Evolutionary conservation across 2,113 vertebrate species (phyloP), one percentile per base, ranked within the genome.

Genomic region (Albula goreensis): DNA sequence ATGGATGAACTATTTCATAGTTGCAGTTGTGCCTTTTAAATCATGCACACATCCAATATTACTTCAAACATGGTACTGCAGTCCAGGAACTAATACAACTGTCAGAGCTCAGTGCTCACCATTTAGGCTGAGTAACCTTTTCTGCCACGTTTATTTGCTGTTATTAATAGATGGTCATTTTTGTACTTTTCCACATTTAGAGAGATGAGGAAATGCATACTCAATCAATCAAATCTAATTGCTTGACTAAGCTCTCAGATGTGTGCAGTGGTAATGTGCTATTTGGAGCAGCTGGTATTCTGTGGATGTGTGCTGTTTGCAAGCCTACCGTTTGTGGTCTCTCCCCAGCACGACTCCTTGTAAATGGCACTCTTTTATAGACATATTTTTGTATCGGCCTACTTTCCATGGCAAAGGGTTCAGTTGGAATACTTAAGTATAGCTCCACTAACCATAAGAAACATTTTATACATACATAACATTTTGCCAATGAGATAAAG

Each of bases 311-410:
- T 88, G 90, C 90, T 93, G 91, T 95, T 94, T 93, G 92, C 93
- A 91, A 94, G 92, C 90, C 89, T 90, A 91, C 91, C 86, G 86
- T 91, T 92, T 84, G 90, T 87, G 89, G 93, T 91, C 92, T 91
- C 91, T 88, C 93, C 93, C 90, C 92, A 94, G 93, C 93, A 92
- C 87, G 93, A 89, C 91, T 93, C 90, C 94, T 93, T 93, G 94
- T 94, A 94, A 95, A 95, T 94, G 93, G 92, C 77, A 89, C 89
- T 92, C 91, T 94, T 93, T 93, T 94, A 93, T 92, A 91, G 92
- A 94, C 91, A 94, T 92, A 93, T 91, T 88, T 88, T 87, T 92
- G 57, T 94, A 87, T 91, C 91, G 92, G 92, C 93, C 86, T 88
- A 86, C 89, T 92, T 91, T 91, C 92, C 91, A 92, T 94, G 92